A percentile compares a stretch with the other conserved stretches of the same genome.
Conservation (phyloP, 1,140 invertebrate species). For the Cyphomyrmex costatus region DNA sequence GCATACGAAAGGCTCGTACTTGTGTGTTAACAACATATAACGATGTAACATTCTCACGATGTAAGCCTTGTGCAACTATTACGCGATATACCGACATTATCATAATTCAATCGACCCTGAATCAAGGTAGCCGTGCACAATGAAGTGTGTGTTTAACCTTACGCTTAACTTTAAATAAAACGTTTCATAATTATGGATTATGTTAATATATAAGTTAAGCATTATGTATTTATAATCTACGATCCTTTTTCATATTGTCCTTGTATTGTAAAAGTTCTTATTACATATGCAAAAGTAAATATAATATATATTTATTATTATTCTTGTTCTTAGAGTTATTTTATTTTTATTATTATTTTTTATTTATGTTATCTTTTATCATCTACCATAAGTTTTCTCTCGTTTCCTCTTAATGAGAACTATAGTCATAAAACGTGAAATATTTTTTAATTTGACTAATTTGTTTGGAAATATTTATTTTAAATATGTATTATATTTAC, state of each 20-base stretch:
- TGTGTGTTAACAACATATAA: conserved; percentile 13
- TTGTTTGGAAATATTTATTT: conserved; percentile 6
- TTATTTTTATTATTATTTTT: too few relatives aligned
- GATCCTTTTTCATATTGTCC: not conserved
- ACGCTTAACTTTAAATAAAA: not conserved
- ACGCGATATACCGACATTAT: conserved; percentile 18
- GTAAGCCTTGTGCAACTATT: conserved; percentile 15
- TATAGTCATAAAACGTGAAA: not conserved
- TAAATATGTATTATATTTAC: not conserved
- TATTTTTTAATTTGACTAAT: not conserved
- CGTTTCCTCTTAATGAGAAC: not conserved
- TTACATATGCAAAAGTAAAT: not conserved
- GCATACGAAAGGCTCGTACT: conserved; percentile 59
- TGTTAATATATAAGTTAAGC: not conserved
- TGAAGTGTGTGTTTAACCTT: conserved; percentile 45
- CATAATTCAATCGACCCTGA: conserved; percentile 37
- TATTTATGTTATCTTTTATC: not conserved
- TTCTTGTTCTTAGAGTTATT: not conserved
- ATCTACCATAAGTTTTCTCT: not conserved
- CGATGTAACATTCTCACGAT: conserved; percentile 32
- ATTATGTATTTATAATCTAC: not conserved
- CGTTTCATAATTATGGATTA: conserved; percentile 34
- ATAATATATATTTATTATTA: not conserved
- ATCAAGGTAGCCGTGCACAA: conserved; percentile 40
- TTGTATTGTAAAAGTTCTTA: not conserved